Evolutionary conservation across 2,797 vertebrate genomes (phyloP).

Genomic region (Spheniscus humboldti): DNA sequence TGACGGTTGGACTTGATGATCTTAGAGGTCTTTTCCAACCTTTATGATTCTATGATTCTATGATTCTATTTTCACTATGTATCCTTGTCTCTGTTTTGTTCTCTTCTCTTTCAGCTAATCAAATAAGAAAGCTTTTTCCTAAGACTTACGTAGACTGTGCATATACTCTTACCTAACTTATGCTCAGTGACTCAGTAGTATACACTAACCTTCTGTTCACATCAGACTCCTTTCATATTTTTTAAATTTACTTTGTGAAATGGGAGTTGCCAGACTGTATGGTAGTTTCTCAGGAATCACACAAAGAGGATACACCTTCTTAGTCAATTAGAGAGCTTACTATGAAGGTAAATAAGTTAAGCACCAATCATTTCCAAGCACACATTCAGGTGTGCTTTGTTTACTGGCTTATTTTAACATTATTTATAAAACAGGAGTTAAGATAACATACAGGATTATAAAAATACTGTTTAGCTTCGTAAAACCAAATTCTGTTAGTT

Average conservation of each 20-base stretch:
- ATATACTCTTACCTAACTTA: neutral
- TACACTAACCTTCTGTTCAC: neutral
- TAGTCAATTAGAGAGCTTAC: constrained; percentile 14
- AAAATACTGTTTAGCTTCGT: neutral
- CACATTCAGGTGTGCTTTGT: constrained; percentile 17
- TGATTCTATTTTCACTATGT: neutral
- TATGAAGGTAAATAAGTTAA: neutral
- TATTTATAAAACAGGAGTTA: neutral
- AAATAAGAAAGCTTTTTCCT: neutral
- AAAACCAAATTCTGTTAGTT: neutral
- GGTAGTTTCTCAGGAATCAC: neutral
- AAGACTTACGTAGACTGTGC: neutral
- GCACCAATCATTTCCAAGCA: constrained; percentile 9
- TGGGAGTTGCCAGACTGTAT: neutral
- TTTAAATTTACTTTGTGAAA: constrained; percentile 18
- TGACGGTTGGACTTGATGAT: no score
- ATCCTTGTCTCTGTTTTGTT: neutral
- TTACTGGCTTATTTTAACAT: neutral
- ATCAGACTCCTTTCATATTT: neutral
- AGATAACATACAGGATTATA: neutral
- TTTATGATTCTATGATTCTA: no score
- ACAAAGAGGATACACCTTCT: constrained; percentile 27
- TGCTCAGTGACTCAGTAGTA: neutral
- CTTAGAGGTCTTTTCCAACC: no score
- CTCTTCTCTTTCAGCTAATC: neutral